These are phyloP conservation scores for Chrysemys picta DNA, from an alignment of 2,113 vertebrate species.

Conservation along the genomic window DNA sequence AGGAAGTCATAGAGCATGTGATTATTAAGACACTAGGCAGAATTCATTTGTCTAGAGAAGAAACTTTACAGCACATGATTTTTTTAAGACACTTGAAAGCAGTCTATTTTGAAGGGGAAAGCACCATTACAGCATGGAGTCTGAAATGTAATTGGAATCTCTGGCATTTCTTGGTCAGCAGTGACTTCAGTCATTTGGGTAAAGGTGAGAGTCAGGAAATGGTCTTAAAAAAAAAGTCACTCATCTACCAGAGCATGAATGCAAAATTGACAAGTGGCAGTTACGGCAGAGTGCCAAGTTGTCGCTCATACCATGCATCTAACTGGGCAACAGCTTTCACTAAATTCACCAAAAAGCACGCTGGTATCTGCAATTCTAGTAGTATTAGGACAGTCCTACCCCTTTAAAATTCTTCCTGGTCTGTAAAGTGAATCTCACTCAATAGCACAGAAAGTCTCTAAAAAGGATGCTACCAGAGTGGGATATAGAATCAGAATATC, in stretches of 20 bases:
- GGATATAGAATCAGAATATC: neutral
- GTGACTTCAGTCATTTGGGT: conserved; percentile 50
- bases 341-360: neutral
- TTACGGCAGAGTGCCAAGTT: neutral
- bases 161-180: conserved; percentile 33
- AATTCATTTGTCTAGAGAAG: conserved; percentile 63
- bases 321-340: neutral
- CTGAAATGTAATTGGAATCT: conserved; percentile 57
- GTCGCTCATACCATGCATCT: neutral
- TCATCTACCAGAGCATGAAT: neutral
- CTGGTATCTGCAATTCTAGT: neutral
- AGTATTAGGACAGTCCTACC: neutral
- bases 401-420: neutral
- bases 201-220: conserved; percentile 42
- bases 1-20: neutral
- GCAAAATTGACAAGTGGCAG: neutral
- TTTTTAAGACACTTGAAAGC: conserved; percentile 72
- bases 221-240: neutral
- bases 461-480: neutral
- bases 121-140: conserved; percentile 69
- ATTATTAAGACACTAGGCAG: conserved; percentile 69
- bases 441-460: conserved; percentile 9
- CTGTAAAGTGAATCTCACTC: neutral
- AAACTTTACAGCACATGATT: conserved; percentile 64
- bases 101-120: conserved; percentile 60